phyloP scores from a whole-genome alignment of 2,888 invertebrate genomes.

The Ceratothoa steindachneri region DNA sequence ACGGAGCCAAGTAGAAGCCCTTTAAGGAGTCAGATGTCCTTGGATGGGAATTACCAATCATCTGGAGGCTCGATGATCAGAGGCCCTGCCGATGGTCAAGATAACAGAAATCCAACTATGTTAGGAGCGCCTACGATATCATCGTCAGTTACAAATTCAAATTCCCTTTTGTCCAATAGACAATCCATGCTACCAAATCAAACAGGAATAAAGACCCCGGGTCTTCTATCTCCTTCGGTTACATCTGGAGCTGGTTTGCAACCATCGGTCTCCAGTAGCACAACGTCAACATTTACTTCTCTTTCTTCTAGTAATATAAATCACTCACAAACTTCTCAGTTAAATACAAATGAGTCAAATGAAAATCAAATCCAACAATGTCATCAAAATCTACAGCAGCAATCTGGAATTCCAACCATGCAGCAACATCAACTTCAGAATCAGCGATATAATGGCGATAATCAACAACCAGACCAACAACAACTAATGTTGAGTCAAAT shows the following conservation, averaged over 20 bases:
- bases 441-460: constrained; percentile 3
- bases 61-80: constrained; percentile 30
- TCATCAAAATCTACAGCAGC: constrained; percentile 26
- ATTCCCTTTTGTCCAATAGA: background rate
- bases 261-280: background rate
- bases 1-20: constrained; percentile 29
- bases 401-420: background rate
- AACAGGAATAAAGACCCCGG: background rate
- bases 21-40: constrained; percentile 27
- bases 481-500: background rate
- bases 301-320: background rate
- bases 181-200: background rate
- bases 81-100: constrained; percentile 45
- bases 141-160: background rate
- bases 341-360: background rate
- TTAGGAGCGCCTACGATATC: constrained; percentile 19
- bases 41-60: constrained; percentile 30
- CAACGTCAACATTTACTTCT: background rate
- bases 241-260: background rate
- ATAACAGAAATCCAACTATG: constrained; percentile 33
- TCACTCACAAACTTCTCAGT: background rate
- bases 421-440: constrained; percentile 17
- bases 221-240: background rate
- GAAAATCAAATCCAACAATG: background rate
- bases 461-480: background rate